Percentiles rank a stretch among this genome's conserved stretches.
Conservation (phyloP, 2,888 invertebrate species). For the Endomychus coccineus region DNA sequence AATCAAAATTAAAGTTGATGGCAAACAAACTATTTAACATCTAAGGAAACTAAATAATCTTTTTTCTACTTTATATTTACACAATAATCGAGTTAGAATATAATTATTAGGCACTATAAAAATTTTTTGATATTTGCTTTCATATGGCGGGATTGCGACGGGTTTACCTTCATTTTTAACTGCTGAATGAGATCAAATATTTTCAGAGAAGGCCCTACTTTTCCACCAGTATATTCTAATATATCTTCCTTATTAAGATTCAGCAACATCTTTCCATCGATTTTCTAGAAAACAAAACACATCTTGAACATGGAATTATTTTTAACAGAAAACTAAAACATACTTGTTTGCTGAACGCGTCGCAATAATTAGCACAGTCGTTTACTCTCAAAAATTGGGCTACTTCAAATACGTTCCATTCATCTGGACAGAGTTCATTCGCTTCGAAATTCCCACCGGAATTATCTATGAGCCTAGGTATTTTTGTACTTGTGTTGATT, state of each 20-base stretch:
- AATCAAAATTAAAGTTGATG: no score
- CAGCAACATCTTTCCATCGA: slow-evolving; percentile 75
- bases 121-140: slow-evolving; percentile 60
- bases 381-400: slow-evolving; percentile 84
- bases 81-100: no score
- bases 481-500: slow-evolving; percentile 26
- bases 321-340: slow-evolving; percentile 10
- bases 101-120: slow-evolving; percentile 55
- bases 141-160: slow-evolving; percentile 57
- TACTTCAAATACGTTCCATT: slow-evolving; percentile 82
- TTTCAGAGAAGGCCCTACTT: slow-evolving; percentile 91
- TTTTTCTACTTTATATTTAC: no score
- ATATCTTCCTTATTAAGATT: slow-evolving; percentile 84
- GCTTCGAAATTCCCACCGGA: slow-evolving; percentile 48
- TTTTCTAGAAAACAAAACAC: slow-evolving; percentile 48
- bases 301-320: background rate
- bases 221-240: slow-evolving; percentile 81
- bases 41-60: no score
- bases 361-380: slow-evolving; percentile 69
- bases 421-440: slow-evolving; percentile 53
- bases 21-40: no score
- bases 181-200: slow-evolving; percentile 89
- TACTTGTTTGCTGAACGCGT: slow-evolving; percentile 53
- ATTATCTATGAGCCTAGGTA: slow-evolving; percentile 57
- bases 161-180: slow-evolving; percentile 76